Evolutionary conservation across 2,113 vertebrate species (phyloP).

Genomic region (Martes martes): DNA sequence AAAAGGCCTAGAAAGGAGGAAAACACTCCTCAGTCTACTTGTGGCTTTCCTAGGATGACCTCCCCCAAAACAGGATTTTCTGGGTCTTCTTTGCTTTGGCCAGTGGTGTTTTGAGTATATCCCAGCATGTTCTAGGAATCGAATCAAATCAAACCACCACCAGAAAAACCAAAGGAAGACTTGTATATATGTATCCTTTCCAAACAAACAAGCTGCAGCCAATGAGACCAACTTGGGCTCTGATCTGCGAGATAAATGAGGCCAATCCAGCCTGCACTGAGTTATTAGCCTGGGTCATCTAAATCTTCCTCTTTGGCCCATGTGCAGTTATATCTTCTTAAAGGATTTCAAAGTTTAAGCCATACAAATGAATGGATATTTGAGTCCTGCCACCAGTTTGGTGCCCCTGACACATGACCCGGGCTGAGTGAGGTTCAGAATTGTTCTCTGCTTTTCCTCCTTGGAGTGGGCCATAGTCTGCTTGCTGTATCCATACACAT

Average conservation of each 20-base stretch:
- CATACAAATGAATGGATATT: neutral
- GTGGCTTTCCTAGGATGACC: conserved; percentile 14
- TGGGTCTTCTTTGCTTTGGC: neutral
- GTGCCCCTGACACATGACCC: neutral
- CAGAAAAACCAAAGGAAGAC: conserved; percentile 30
- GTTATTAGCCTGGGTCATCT: neutral
- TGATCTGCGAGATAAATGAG: neutral
- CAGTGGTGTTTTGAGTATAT: neutral
- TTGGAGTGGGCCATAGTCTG: neutral
- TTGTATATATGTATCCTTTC: neutral
- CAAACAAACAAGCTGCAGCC: conserved; percentile 13
- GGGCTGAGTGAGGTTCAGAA: neutral
- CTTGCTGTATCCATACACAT: neutral
- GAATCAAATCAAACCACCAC: neutral
- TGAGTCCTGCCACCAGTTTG: neutral
- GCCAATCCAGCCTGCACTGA: neutral
- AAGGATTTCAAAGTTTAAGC: conserved; percentile 30
- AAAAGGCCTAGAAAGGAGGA: neutral
- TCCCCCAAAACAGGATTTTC: neutral
- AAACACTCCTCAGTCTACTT: neutral
- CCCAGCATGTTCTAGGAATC: neutral
- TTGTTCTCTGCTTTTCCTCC: neutral
- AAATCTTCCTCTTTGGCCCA: neutral
- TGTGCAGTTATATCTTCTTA: neutral
- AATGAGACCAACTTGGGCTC: neutral